Evolutionary conservation across 2,888 invertebrate species (phyloP).

Genomic region (Cabera pusaria): DNA sequence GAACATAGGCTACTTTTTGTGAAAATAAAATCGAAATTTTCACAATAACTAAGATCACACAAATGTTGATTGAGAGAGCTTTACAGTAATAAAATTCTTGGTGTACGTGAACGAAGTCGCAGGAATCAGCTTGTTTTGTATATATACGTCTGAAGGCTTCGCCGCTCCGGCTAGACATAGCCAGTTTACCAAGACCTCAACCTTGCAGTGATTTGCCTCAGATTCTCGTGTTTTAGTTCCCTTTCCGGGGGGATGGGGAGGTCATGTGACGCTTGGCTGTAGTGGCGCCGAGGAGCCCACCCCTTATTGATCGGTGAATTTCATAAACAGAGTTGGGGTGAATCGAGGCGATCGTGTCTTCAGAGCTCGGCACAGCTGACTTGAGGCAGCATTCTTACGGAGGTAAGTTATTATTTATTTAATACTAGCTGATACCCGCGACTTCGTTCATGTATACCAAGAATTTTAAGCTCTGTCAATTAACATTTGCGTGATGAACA

Average conservation of each 20-base stretch:
- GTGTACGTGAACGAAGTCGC: too few relatives aligned
- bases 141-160: conserved; percentile 35
- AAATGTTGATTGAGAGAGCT: too few relatives aligned
- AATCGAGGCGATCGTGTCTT: conserved; percentile 21
- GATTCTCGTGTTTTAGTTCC: conserved; percentile 6
- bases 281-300: conserved; percentile 46
- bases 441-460: too few relatives aligned
- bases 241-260: conserved; percentile 18
- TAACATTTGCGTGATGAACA: too few relatives aligned
- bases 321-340: conserved; percentile 33
- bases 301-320: conserved; percentile 58
- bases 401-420: conserved; percentile 14
- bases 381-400: conserved; percentile 12
- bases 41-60: too few relatives aligned
- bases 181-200: conserved; percentile 38
- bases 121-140: too few relatives aligned
- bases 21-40: too few relatives aligned
- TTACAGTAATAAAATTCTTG: too few relatives aligned
- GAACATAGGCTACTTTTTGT: too few relatives aligned
- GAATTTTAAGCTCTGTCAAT: too few relatives aligned
- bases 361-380: conserved; percentile 20
- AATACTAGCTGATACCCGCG: too few relatives aligned
- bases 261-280: conserved; percentile 28
- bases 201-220: conserved; percentile 15
- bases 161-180: conserved; percentile 26